Percentiles rank a stretch among this genome's conserved stretches.
Conservation (phyloP, 2,797 vertebrate genomes). For the Pseudomugil gertrudae region DNA sequence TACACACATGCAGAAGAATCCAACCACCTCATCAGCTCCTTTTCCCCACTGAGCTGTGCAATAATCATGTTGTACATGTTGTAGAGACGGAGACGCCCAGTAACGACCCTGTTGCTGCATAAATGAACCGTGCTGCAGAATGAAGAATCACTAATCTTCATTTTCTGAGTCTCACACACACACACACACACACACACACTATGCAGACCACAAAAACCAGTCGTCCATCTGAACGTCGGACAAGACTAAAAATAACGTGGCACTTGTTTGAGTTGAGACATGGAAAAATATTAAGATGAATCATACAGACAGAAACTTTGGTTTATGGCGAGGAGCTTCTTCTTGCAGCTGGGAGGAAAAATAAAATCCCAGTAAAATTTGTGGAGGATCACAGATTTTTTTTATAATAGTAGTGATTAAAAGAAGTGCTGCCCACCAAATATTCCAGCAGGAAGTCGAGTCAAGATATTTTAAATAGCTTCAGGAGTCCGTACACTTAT, state of each 20-base stretch:
- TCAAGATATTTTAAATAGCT: slow-evolving; percentile 59
- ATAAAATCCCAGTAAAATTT: slow-evolving; percentile 30
- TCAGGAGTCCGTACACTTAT: slow-evolving; percentile 60
- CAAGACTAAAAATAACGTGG: slow-evolving; percentile 45
- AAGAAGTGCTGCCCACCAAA: slow-evolving; percentile 46
- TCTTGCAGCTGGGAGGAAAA: slow-evolving; percentile 17
- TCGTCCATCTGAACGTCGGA: slow-evolving; percentile 25
- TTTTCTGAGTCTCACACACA: slow-evolving; percentile 29
- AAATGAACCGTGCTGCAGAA: neutral
- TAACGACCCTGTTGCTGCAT: slow-evolving; percentile 2
- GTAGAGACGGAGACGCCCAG: slow-evolving; percentile 12
- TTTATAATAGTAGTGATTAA: slow-evolving; percentile 33
- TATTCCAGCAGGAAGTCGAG: slow-evolving; percentile 56
- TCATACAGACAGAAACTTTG: slow-evolving; percentile 42
- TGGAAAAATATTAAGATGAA: slow-evolving; percentile 67
- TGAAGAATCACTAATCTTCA: slow-evolving; percentile 9
- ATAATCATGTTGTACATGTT: slow-evolving; percentile 5
- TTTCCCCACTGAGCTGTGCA: neutral
- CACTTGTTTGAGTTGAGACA: slow-evolving; percentile 22
- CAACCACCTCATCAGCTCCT: slow-evolving; percentile 12
- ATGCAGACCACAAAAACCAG: slow-evolving; percentile 27
- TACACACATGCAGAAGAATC: slow-evolving; percentile 1
- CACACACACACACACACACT: slow-evolving; percentile 25
- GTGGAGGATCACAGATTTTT: slow-evolving; percentile 39
- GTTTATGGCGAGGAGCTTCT: slow-evolving; percentile 33